A percentile compares a stretch with the other conserved stretches of the same genome.
Evolutionary conservation across 2,888 invertebrate genomes (phyloP).

Genomic region (Tetranychus truncatus): DNA sequence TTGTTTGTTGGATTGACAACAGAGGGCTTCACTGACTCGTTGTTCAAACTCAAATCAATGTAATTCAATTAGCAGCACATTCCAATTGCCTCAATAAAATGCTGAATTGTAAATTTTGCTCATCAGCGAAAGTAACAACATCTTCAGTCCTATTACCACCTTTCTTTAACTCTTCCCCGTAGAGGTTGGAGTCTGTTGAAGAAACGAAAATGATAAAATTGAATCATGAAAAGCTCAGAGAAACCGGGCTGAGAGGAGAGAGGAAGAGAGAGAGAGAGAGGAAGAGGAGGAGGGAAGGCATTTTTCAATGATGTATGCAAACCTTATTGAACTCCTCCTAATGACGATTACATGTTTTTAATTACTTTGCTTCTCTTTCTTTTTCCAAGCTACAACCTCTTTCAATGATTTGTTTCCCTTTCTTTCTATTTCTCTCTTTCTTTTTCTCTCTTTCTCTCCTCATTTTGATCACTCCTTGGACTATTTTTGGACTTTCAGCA

Average conservation of each 20-base stretch:
- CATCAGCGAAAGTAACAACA: no score
- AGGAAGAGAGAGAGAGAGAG: background rate
- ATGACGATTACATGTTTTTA: background rate
- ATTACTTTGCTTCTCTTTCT: background rate
- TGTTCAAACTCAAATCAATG: no score
- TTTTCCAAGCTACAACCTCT: background rate
- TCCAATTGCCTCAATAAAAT: no score
- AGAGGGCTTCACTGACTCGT: no score
- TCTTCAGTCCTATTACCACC: no score
- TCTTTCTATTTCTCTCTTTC: background rate
- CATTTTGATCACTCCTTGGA: background rate
- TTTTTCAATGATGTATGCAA: background rate
- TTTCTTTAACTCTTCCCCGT: no score
- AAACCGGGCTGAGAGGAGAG: background rate
- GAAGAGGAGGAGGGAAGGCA: background rate
- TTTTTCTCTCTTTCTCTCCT: background rate
- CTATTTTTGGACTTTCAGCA: background rate
- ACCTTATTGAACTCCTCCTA: background rate
- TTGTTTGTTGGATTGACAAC: no score
- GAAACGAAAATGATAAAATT: no score
- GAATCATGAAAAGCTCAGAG: background rate
- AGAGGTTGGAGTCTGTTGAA: no score
- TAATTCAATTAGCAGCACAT: no score
- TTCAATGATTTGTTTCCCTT: background rate
- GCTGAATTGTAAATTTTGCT: no score